A percentile compares a stretch with the other conserved stretches of the same genome.
Conservation (phyloP, 2,113 vertebrate species). For the Saccopteryx leptura region DNA sequence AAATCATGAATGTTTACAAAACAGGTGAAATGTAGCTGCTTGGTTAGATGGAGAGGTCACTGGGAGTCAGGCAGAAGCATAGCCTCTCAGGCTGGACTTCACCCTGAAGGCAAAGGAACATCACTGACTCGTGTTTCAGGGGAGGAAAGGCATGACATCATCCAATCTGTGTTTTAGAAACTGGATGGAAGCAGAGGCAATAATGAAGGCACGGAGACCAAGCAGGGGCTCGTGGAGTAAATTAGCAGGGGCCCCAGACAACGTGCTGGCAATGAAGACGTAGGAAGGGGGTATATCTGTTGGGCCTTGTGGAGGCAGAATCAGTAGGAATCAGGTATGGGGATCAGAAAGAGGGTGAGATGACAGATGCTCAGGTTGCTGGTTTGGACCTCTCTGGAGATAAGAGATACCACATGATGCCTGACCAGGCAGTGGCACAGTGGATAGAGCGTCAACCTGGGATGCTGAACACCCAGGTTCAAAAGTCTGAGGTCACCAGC, state of each 20-base stretch:
- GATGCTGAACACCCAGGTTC: no score
- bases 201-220: neutral
- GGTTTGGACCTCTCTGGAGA: neutral
- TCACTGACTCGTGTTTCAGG: neutral
- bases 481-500: no score
- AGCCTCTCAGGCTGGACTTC: neutral
- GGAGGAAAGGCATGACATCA: neutral
- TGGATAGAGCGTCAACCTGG: no score
- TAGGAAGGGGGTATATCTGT: rapidly evolving
- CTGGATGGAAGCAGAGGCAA: neutral
- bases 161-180: neutral
- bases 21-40: neutral
- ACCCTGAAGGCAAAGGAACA: neutral
- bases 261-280: neutral
- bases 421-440: no score
- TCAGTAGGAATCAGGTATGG: neutral
- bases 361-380: neutral
- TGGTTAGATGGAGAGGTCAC: neutral
- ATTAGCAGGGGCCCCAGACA: neutral
- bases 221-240: neutral
- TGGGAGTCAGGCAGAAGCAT: no score
- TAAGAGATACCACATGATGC: neutral
- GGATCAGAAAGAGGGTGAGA: neutral
- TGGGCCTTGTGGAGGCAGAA: neutral
- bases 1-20: neutral